Conservation (phyloP, 2,113 vertebrate genomes). For the Lagopus leucura region DNA sequence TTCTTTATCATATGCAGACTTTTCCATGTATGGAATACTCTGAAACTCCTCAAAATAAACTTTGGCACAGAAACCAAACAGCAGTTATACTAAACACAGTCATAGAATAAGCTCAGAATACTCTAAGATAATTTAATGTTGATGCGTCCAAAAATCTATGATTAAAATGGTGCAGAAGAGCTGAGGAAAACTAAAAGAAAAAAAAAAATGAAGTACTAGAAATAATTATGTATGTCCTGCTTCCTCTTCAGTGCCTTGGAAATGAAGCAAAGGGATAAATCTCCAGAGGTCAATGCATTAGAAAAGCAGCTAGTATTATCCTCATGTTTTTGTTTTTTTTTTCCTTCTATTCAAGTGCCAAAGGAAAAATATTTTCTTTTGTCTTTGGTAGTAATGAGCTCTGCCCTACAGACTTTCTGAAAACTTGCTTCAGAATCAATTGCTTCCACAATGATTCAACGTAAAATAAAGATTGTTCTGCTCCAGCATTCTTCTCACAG, state of each 20-base stretch:
- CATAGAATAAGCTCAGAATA: neutral
- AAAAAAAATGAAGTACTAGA: neutral
- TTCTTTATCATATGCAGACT: neutral
- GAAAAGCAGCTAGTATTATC: neutral
- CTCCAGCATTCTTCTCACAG: neutral
- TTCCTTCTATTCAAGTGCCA: too few relatives aligned
- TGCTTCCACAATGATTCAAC: neutral
- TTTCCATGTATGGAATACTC: neutral
- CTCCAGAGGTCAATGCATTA: neutral
- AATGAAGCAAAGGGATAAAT: neutral
- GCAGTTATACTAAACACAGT: fast-evolving
- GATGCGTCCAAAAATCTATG: neutral
- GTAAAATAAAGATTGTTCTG: neutral
- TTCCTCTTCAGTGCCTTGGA: neutral
- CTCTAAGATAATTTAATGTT: neutral
- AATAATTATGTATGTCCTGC: neutral
- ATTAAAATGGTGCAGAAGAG: neutral
- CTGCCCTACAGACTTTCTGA: neutral
- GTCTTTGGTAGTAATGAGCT: neutral
- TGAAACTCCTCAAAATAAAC: neutral
- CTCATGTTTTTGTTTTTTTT: neutral
- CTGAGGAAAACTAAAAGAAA: neutral
- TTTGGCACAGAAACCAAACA: neutral
- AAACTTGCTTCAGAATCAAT: neutral
- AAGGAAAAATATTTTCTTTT: neutral